Base-by-base conservation (phyloP, 2,797 vertebrate species). In the Hippoglossus hippoglossus region DNA sequence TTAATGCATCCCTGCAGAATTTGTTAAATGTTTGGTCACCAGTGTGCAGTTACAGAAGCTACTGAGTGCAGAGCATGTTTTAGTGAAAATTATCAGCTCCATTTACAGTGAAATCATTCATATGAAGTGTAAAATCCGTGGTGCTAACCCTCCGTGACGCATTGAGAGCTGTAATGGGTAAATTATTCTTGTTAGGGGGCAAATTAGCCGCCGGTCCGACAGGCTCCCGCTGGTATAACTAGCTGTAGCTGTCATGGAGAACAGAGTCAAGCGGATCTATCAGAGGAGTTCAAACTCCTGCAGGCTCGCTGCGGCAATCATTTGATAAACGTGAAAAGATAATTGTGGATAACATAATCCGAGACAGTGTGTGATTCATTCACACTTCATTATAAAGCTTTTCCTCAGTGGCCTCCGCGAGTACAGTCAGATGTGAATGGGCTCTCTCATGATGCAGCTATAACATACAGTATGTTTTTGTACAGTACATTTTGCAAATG, bases 121-220 rank as follows among this genome's bases (percentile, higher is more conserved):
- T 39, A 77, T 80, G 59, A 65, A 36, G 65, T 52, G 53, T 64
- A n/a, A 74, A 82, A 81, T 63, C 13, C 66, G 39, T 39, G 13
- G 65, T 0, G 16, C 63, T 66, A 71, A 64, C 53, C 36, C 63
- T 3, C 57, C 26, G 7, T 44, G 51, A 55, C 58, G 44, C 7
- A 26, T 41, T 13, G 24, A 60, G 57, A 46, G 74, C 59, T 5
- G 51, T 71, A 64, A 71, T 46, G 73, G 44, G 34, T 61, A 80
- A 77, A 60, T 25, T 60, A 44, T 52, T 74, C 56, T 69, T 71
- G 62, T 71, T 79, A 79, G 66, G 61, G 62, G 76, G 75, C 67
- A 76, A 83, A 87, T 84, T 67, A 79, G 70, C 63, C 75, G 70
- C n/a, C 54, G 18, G 52, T 77, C 74, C 57, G 60, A 41, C 67